Conservation (phyloP, 2,113 vertebrate genomes). For the Phrynocephalus versicolor region DNA sequence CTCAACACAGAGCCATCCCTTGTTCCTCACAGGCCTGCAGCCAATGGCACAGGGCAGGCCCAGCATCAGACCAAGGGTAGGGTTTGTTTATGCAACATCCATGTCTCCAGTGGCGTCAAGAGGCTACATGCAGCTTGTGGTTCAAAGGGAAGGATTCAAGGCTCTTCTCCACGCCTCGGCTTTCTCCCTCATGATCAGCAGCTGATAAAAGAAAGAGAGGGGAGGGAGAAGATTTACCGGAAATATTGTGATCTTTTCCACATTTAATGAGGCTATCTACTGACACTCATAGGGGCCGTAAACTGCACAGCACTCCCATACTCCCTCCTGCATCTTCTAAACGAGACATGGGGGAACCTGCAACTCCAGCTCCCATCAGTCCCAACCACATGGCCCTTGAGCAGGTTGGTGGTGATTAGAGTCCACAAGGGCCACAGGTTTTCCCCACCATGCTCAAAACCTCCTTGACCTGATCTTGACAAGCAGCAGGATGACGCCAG, state of each 20-base stretch:
- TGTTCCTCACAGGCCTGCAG: slow-evolving; percentile 50
- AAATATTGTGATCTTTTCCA: background rate
- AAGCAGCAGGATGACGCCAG: background rate
- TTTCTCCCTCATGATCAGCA: slow-evolving; percentile 38
- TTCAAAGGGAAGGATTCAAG: slow-evolving; percentile 29
- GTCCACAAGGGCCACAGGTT: background rate
- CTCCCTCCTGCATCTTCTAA: too few species aligned
- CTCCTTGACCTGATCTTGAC: background rate
- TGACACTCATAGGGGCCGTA: too few species aligned
- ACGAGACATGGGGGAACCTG: too few species aligned
- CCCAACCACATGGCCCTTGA: background rate
- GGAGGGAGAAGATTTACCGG: slow-evolving; percentile 26
- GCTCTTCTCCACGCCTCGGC: slow-evolving; percentile 2
- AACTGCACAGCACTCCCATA: too few species aligned
- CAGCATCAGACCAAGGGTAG: background rate
- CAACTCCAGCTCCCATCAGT: too few species aligned
- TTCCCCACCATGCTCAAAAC: background rate
- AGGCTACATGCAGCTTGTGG: background rate
- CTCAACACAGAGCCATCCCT: slow-evolving; percentile 63
- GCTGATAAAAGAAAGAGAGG: slow-evolving; percentile 25
- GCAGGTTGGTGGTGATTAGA: background rate
- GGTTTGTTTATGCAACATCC: slow-evolving; percentile 22
- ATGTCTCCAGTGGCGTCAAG: background rate
- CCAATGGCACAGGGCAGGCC: background rate
- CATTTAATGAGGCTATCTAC: too few species aligned